A percentile compares a stretch with the other conserved stretches of the same genome.
phyloP scores from a whole-genome alignment of 1,140 invertebrate species.

The Patella vulgata region DNA sequence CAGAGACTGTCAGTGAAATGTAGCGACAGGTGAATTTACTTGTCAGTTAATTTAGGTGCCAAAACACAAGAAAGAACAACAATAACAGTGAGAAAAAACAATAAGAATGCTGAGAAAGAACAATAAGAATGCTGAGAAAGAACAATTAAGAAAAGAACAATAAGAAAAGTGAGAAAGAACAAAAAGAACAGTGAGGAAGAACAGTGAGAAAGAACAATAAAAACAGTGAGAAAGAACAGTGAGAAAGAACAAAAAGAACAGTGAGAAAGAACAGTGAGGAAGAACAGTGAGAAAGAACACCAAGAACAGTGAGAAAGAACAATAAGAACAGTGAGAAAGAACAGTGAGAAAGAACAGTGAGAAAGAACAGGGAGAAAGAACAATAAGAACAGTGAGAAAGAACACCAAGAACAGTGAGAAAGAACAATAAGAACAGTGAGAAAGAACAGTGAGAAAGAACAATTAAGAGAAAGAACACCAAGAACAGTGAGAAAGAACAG shows the following conservation, averaged over 20 bases:
- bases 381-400: too few species aligned
- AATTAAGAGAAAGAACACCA: neutral
- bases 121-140: neutral
- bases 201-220: neutral
- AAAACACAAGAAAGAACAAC: slow-evolving; percentile 6
- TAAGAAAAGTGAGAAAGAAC: neutral
- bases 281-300: too few species aligned
- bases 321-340: too few species aligned
- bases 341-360: too few species aligned
- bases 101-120: slow-evolving; percentile 2
- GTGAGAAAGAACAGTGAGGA: too few species aligned
- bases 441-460: neutral
- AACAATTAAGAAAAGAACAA: neutral
- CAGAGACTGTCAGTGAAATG: too few species aligned
- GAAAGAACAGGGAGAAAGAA: too few species aligned
- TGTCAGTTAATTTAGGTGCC: neutral
- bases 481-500: slow-evolving; percentile 9
- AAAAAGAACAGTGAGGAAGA: neutral
- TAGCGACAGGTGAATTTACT: neutral
- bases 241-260: slow-evolving; percentile 4
- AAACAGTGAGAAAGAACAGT: slow-evolving; percentile 1
- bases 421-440: neutral
- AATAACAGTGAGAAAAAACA: neutral
- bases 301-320: too few species aligned
- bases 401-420: too few species aligned